phyloP scores from a whole-genome alignment of 2,888 invertebrate species.

The Drosophila pseudotalamancana region DNA sequence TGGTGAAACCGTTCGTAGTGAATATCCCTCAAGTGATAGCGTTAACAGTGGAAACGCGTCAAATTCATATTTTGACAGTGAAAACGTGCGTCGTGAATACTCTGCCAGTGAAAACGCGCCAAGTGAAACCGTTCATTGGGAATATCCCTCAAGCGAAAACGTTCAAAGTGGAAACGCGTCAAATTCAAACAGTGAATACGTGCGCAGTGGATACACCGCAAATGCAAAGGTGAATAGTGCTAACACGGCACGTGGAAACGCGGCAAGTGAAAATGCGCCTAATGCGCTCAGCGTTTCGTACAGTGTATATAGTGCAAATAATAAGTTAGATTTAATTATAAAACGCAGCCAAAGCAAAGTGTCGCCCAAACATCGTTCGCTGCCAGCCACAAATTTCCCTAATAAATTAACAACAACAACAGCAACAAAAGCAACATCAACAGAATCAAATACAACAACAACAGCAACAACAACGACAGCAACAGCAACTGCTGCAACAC shows the following conservation, averaged over 20 bases:
- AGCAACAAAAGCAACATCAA: conserved; percentile 15
- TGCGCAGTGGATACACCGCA: no score
- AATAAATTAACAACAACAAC: conserved; percentile 70
- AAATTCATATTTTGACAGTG: conserved; percentile 49
- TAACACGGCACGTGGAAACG: no score
- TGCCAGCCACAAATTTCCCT: conserved; percentile 69
- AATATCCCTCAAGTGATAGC: no score
- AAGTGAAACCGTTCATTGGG: no score
- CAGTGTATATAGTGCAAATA: conserved; percentile 76
- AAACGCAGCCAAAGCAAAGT: conserved; percentile 47
- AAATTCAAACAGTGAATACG: conserved; percentile 46
- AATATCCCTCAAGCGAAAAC: conserved; percentile 29
- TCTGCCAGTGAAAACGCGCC: conserved; percentile 50
- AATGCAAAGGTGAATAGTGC: no score
- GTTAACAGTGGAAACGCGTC: no score
- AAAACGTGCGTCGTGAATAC: conserved; percentile 68
- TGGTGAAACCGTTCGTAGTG: no score
- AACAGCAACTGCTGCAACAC: conserved; percentile 28
- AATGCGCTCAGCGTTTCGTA: conserved; percentile 42
- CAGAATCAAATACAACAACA: conserved; percentile 26
- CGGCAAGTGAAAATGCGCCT: conserved; percentile 31
- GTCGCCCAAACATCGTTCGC: conserved; percentile 44
- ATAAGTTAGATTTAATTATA: conserved; percentile 74
- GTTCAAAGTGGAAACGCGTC: no score
- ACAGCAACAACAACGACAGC: conserved; percentile 19